These are phyloP conservation scores for Arion vulgaris DNA, from an alignment of 1,140 invertebrate species.

Conservation along the genomic window DNA sequence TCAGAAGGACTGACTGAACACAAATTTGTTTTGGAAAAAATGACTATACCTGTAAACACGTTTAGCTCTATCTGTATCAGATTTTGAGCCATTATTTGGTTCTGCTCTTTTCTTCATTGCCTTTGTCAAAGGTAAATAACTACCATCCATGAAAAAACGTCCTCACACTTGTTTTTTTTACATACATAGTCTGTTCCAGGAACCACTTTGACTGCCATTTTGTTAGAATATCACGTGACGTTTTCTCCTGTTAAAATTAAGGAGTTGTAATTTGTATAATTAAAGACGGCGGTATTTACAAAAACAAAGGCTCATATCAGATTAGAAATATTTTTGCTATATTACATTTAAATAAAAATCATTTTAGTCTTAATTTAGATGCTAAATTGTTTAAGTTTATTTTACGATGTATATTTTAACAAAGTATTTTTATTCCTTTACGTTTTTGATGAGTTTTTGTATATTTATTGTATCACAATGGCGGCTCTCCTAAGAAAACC, in stretches of 20 bases:
- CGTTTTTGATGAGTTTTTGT: not conserved
- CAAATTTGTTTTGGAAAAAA: no score
- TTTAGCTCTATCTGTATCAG: slow-evolving; percentile 46
- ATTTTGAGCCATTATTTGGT: slow-evolving; percentile 43
- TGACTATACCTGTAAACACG: slow-evolving; percentile 47
- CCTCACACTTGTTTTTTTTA: not conserved
- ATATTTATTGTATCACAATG: slow-evolving; percentile 28
- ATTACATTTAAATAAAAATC: not conserved
- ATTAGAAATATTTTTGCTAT: not conserved
- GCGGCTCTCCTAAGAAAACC: slow-evolving; percentile 30
- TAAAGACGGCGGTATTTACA: not conserved
- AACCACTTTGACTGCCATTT: slow-evolving; percentile 35
- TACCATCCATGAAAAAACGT: not conserved
- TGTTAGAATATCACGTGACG: slow-evolving; percentile 34
- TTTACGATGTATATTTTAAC: no score
- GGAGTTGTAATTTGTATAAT: not conserved
- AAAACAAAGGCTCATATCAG: no score
- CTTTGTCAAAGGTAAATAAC: slow-evolving; percentile 38
- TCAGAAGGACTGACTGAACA: no score
- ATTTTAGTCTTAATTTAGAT: not conserved
- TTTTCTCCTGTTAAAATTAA: not conserved
- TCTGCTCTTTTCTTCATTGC: slow-evolving; percentile 46
- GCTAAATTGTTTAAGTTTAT: no score
- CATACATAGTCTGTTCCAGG: not conserved
- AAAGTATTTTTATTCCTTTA: not conserved